Evolutionary conservation across 2,888 invertebrate species (phyloP).

Genomic region (Pachymerium ferrugineum): DNA sequence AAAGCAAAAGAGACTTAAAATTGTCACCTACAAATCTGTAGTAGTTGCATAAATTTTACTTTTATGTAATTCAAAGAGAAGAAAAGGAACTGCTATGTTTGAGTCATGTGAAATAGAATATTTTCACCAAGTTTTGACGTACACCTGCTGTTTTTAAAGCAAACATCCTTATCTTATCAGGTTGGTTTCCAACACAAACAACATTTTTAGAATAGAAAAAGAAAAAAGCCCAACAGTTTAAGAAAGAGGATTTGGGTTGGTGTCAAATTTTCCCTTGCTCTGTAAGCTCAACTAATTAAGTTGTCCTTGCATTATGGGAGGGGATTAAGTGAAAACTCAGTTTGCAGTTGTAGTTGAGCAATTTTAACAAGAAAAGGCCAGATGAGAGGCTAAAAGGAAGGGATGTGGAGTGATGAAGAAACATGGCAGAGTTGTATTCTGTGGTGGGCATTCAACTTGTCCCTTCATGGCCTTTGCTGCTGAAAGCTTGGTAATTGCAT

Average conservation of each 20-base stretch:
- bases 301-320: slow-evolving; percentile 20
- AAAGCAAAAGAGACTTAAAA: too few species aligned
- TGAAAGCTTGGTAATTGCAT: slow-evolving; percentile 27
- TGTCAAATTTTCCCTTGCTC: slow-evolving; percentile 10
- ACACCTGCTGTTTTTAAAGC: too few species aligned
- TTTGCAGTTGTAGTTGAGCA: slow-evolving; percentile 24
- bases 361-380: slow-evolving; percentile 24
- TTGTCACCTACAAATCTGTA: too few species aligned
- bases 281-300: slow-evolving; percentile 23
- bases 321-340: slow-evolving; percentile 17
- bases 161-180: neutral
- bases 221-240: neutral
- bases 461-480: slow-evolving; percentile 27
- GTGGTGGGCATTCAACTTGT: slow-evolving; percentile 22
- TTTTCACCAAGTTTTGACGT: neutral
- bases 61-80: too few species aligned
- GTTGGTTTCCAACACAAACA: neutral
- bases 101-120: too few species aligned
- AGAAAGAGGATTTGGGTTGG: slow-evolving; percentile 22
- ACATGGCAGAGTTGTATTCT: slow-evolving; percentile 20
- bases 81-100: too few species aligned
- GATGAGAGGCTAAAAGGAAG: too few species aligned
- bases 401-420: slow-evolving; percentile 20
- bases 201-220: too few species aligned
- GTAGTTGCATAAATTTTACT: too few species aligned